Conservation (phyloP, 37 sponge, comb jelly and placozoan genomes). For the Chondrosia reniformis region DNA sequence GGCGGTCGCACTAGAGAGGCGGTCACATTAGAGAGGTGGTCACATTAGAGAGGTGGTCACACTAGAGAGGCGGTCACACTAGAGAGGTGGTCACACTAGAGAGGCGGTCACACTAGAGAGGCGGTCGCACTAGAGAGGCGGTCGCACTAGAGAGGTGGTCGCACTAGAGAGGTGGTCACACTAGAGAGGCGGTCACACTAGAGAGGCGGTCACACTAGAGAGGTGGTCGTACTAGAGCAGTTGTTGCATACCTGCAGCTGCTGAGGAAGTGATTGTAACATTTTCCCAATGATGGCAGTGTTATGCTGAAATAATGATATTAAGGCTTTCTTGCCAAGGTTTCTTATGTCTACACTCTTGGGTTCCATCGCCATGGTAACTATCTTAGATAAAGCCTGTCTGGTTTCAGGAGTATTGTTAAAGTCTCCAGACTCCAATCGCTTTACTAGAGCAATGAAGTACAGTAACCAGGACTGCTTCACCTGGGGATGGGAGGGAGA, state of each 20-base stretch:
- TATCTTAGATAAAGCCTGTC: constrained; percentile 56
- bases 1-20: too few relatives aligned
- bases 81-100: too few relatives aligned
- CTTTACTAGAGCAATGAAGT: constrained; percentile 54
- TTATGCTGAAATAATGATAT: constrained; percentile 63
- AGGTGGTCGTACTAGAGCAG: neutral
- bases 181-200: too few relatives aligned
- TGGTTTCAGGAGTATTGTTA: constrained; percentile 40
- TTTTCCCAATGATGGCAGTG: constrained; percentile 54
- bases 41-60: too few relatives aligned
- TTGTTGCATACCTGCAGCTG: constrained; percentile 41
- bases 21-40: too few relatives aligned
- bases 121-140: too few relatives aligned
- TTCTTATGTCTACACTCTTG: constrained; percentile 68
- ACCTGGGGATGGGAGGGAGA: constrained; percentile 15
- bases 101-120: too few relatives aligned
- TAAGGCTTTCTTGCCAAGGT: constrained; percentile 40
- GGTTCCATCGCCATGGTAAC: constrained; percentile 63
- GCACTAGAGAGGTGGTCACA: too few relatives aligned
- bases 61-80: too few relatives aligned
- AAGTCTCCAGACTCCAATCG: constrained; percentile 61
- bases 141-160: too few relatives aligned
- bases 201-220: too few relatives aligned
- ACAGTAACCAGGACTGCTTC: constrained; percentile 77
- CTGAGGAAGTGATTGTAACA: constrained; percentile 48